Evolutionary conservation across 2,797 vertebrate species (phyloP).

Genomic region (Sebastes goodei): DNA sequence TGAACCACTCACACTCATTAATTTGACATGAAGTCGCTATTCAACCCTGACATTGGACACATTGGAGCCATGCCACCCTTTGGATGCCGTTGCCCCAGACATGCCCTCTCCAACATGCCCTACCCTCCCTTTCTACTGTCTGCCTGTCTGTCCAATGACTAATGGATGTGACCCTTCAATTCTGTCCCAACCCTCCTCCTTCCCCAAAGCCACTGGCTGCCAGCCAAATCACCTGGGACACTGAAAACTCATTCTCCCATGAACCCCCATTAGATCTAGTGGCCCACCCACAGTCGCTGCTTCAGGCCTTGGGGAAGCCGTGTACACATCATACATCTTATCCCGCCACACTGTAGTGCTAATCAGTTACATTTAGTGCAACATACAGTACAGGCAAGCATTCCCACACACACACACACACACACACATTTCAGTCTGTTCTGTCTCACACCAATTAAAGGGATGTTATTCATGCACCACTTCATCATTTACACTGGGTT

Average conservation of each 20-base stretch:
- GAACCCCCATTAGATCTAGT: constrained; percentile 20
- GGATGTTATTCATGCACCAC: constrained; percentile 24
- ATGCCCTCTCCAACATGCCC: constrained; percentile 52
- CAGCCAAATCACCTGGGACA: constrained; percentile 65
- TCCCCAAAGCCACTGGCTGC: constrained; percentile 31
- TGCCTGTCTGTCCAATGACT: constrained; percentile 55
- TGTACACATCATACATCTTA: constrained; percentile 38
- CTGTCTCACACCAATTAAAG: constrained; percentile 24
- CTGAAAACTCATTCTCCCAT: constrained; percentile 50
- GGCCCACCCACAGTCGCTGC: constrained; percentile 53
- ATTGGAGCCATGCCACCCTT: constrained; percentile 38
- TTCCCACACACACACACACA: background rate
- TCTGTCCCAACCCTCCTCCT: background rate
- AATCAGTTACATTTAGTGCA: constrained; percentile 38
- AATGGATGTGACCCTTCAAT: constrained; percentile 40
- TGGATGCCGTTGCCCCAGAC: constrained; percentile 63
- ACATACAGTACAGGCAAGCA: constrained; percentile 9
- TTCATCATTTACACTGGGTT: constrained; percentile 24
- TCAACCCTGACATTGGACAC: constrained; percentile 26
- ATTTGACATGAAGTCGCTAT: constrained; percentile 45
- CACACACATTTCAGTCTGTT: background rate
- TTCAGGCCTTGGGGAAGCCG: constrained; percentile 6
- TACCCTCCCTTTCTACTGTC: constrained; percentile 37
- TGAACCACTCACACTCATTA: constrained; percentile 38
- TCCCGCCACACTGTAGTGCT: constrained; percentile 13